Conservation (phyloP, 1,140 invertebrate species). For the Magallana gigas region DNA sequence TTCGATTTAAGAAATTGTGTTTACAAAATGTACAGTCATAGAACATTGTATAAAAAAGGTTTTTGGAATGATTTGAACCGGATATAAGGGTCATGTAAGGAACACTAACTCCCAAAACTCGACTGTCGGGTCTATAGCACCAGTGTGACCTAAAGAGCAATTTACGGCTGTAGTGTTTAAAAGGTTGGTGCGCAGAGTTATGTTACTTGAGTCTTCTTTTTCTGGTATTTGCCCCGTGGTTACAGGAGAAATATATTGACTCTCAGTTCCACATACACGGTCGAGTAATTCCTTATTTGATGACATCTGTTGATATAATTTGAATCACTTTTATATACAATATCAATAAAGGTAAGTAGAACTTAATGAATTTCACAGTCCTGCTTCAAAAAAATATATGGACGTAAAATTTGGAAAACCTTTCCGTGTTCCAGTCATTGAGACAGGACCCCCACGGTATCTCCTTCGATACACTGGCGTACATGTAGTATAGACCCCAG, state of each 20-base stretch:
- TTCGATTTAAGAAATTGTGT: too few species aligned
- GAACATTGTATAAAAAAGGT: too few species aligned
- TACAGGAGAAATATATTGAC: not conserved
- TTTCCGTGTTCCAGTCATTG: constrained; percentile 86
- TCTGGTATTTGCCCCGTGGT: not conserved
- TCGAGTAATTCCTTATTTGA: not conserved
- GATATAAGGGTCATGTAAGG: too few species aligned
- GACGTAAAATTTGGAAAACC: not conserved
- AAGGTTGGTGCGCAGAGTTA: not conserved
- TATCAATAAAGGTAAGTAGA: too few species aligned
- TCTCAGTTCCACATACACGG: not conserved
- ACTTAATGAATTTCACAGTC: too few species aligned
- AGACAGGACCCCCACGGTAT: constrained; percentile 97
- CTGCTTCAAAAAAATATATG: too few species aligned
- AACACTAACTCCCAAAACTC: constrained; percentile 58
- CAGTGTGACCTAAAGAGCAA: not conserved
- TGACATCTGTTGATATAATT: not conserved
- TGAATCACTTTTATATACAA: constrained; percentile 84
- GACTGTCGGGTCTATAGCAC: constrained; percentile 42
- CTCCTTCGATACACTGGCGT: constrained; percentile 89
- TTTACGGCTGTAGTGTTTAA: not conserved
- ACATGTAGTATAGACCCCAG: constrained; percentile 98
- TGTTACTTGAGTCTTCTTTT: not conserved
- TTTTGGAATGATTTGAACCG: too few species aligned
- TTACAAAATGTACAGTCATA: too few species aligned